Percentiles rank a stretch among this genome's conserved stretches.
These are phyloP conservation scores for Urosaurus nigricauda DNA, from an alignment of 2,797 vertebrate species.

Conservation along the genomic window DNA sequence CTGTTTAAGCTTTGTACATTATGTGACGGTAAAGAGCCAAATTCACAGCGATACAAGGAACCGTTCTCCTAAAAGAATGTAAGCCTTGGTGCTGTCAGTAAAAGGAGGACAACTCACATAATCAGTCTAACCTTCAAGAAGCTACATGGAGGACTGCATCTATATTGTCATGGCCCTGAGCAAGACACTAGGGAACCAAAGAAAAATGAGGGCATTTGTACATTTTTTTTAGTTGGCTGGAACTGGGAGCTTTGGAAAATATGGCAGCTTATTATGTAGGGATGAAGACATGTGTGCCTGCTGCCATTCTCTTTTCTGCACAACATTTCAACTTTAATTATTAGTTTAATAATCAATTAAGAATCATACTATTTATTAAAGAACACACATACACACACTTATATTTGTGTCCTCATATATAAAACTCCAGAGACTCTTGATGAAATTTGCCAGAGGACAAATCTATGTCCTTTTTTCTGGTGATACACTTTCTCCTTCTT, in stretches of 20 bases:
- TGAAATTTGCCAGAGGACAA: too few species aligned
- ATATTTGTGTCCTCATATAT: too few species aligned
- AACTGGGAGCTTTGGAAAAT: neutral
- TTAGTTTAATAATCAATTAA: too few species aligned
- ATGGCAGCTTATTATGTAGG: neutral
- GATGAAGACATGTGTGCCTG: neutral
- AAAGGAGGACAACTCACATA: neutral
- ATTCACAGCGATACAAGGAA: neutral
- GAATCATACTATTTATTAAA: too few species aligned
- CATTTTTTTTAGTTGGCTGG: neutral
- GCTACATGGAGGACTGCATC: too few species aligned
- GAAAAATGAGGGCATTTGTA: neutral
- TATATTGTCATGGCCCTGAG: neutral
- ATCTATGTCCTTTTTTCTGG: neutral
- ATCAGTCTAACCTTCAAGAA: neutral
- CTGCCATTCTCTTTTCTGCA: neutral
- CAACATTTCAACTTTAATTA: neutral
- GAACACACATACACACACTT: too few species aligned
- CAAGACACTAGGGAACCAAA: neutral
- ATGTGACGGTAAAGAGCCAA: neutral
- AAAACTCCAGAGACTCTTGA: too few species aligned
- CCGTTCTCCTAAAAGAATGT: neutral
- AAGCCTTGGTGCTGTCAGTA: neutral
- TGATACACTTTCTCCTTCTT: neutral
- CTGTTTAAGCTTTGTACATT: neutral